These are phyloP conservation scores for Raja brachyura DNA, from an alignment of 2,113 vertebrate genomes.

Conservation along the genomic window DNA sequence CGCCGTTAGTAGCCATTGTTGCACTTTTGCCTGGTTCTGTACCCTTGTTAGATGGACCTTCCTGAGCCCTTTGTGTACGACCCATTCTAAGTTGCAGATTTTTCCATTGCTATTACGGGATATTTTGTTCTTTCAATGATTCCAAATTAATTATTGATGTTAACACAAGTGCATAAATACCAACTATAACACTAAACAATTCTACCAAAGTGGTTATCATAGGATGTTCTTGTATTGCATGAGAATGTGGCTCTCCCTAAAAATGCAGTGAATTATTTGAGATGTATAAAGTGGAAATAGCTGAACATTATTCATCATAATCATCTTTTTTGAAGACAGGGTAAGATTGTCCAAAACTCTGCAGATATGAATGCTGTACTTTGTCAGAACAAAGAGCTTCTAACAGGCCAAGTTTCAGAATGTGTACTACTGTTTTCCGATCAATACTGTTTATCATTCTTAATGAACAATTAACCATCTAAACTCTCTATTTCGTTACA, in stretches of 20 bases:
- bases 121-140: background rate
- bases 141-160: background rate
- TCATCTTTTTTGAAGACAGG: background rate
- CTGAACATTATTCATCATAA: background rate
- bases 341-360: background rate
- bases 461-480: background rate
- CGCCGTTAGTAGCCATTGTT: background rate
- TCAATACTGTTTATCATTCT: background rate
- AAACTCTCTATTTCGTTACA: background rate
- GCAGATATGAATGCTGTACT: background rate
- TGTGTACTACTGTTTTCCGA: background rate
- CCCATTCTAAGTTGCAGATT: background rate
- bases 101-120: background rate
- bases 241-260: background rate
- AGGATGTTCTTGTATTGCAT: too few relatives aligned
- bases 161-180: background rate
- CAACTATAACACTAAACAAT: background rate
- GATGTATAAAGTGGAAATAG: background rate
- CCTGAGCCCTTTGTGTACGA: background rate
- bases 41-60: background rate
- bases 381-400: background rate
- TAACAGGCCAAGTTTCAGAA: background rate
- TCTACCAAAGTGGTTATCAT: background rate
- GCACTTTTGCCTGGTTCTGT: background rate
- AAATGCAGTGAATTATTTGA: background rate